Evolutionary conservation across 92 coral and sea anemone species (phyloP).

Genomic region (Palythoa heliodiscus): DNA sequence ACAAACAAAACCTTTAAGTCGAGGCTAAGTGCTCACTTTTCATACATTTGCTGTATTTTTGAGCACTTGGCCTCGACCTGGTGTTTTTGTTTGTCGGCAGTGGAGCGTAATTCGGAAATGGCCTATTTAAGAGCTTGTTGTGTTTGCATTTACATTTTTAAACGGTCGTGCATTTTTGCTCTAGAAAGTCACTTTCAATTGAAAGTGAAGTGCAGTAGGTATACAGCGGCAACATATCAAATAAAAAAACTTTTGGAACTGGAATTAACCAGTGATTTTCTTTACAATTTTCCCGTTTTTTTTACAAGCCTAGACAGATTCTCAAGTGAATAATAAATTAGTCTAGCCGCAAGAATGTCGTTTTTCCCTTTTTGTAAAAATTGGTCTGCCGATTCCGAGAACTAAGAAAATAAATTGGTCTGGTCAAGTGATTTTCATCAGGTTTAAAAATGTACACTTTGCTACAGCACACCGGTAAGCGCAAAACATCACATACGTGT

Average conservation of each 20-base stretch:
- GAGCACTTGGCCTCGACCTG: too few species aligned
- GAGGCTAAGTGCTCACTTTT: too few species aligned
- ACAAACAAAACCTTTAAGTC: too few species aligned
- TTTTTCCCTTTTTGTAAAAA: neutral
- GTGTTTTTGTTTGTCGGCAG: too few species aligned
- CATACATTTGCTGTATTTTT: too few species aligned
- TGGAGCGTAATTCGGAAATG: too few species aligned
- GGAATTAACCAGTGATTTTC: neutral
- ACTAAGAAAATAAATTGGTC: neutral
- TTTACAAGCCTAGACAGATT: neutral
- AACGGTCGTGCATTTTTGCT: too few species aligned
- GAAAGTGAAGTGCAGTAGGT: neutral
- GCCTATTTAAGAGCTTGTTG: too few species aligned
- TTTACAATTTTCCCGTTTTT: neutral
- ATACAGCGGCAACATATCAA: neutral
- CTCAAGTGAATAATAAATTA: neutral
- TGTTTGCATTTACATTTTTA: too few species aligned
- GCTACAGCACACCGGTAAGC: neutral
- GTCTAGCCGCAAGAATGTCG: neutral
- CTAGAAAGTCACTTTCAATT: neutral
- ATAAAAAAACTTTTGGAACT: neutral
- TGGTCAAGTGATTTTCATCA: neutral
- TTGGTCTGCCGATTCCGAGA: neutral
- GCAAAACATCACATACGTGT: neutral
- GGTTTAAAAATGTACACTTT: too few species aligned